Evolutionary conservation across 2,113 vertebrate species (phyloP), one percentile per base, ranked within the genome.

Genomic region (Aspidoscelis tigris): DNA sequence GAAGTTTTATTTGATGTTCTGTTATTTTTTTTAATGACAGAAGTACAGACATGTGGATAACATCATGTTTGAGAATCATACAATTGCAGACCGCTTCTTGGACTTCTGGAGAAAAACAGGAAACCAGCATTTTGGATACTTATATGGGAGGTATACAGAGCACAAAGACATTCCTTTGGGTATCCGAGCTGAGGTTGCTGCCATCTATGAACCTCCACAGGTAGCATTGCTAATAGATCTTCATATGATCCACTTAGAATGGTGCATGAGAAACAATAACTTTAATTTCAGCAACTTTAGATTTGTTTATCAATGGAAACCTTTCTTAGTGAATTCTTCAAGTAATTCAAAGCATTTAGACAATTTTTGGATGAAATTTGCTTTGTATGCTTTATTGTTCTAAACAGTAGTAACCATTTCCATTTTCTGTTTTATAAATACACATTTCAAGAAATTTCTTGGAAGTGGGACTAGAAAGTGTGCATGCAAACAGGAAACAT

Each of bases 21-120:
- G 39, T 91, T 84, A 80, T 69, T 86, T 41, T 87, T 76, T 82
- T 83, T 74, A 53, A 79, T n/a, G 20, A 58, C 94, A 99, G 98
- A 99, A 98, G 96, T 99, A 99, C 96, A 96, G 99, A 92, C 98
- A 99, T 20, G 98, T 99, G 94, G 98, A 99, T 96, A 99, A 99
- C 91, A 99, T 99, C 93, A 99, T 99, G 99, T 99, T 99, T 94
- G 98, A 99, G 95, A 99, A 99, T 90, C 97, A 99, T 96, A 99
- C 98, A 4, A 99, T 98, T 43, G 99, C 99, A 1, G 98, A 99
- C 95, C 98, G 98, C 86, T 99, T 99, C 95, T 96, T 99, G 69
- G 98, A 99, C 96, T 99, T 98, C 94, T 99, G 99, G 99, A 95
- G 99, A 91, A 99, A 99, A 95, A 99, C 99, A 0, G 99, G 99